Percentiles rank a stretch among this genome's conserved stretches.
Evolutionary conservation across 2,888 invertebrate species (phyloP).

Genomic region (Schizaphis graminum): DNA sequence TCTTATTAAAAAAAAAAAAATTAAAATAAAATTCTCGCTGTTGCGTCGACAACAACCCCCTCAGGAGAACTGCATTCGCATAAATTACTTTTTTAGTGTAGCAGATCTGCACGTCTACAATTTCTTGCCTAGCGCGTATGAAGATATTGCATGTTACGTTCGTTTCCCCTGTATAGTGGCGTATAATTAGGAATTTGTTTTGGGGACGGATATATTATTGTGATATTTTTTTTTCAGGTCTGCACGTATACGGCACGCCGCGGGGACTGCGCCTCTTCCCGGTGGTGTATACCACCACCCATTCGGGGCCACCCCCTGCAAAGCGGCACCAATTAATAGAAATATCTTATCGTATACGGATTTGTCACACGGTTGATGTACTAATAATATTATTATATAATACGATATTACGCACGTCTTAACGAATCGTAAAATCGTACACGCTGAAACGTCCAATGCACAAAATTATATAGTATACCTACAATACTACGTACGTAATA

Average conservation of each 20-base stretch:
- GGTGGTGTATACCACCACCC: not conserved
- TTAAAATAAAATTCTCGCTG: not conserved
- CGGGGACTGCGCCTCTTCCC: not conserved
- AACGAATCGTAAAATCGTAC: not conserved
- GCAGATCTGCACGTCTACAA: not conserved
- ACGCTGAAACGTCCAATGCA: not conserved
- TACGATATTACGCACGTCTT: not conserved
- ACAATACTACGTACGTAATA: not conserved
- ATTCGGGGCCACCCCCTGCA: not conserved
- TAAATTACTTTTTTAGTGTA: not conserved
- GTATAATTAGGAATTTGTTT: not conserved
- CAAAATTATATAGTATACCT: not conserved
- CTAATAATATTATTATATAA: not conserved
- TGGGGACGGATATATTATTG: not conserved
- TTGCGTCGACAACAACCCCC: not conserved
- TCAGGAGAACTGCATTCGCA: not conserved
- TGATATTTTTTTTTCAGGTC: not conserved
- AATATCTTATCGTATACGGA: not conserved
- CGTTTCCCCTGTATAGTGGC: not conserved
- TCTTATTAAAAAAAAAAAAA: not conserved
- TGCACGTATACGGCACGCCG: not conserved
- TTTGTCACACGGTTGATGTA: not conserved
- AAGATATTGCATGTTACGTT: not conserved
- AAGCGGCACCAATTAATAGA: not conserved
- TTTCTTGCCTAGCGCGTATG: not conserved